Evolutionary conservation across 1,140 invertebrate genomes (phyloP).

Genomic region (Atta texana): DNA sequence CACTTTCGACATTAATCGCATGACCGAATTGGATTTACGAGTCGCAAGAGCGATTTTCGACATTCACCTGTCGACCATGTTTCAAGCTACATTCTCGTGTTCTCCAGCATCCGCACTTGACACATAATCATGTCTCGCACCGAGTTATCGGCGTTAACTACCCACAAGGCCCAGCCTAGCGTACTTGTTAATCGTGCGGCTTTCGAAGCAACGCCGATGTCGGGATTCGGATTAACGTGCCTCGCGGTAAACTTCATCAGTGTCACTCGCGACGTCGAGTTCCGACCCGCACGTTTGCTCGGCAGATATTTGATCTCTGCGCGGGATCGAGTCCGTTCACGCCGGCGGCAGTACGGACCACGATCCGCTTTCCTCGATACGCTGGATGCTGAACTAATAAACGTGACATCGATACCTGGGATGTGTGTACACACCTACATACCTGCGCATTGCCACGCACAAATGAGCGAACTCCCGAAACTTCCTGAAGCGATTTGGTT

Average conservation of each 20-base stretch:
- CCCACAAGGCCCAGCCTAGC: slow-evolving; percentile 20
- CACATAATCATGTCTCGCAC: slow-evolving; percentile 58
- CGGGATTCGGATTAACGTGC: slow-evolving; percentile 64
- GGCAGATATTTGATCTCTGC: slow-evolving; percentile 70
- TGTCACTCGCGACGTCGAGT: slow-evolving; percentile 45
- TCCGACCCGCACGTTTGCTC: slow-evolving; percentile 52
- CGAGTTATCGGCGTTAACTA: slow-evolving; percentile 55
- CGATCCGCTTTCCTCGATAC: background rate
- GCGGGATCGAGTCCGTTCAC: background rate
- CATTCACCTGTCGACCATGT: slow-evolving; percentile 38
- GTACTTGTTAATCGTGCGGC: slow-evolving; percentile 55
- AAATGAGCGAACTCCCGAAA: slow-evolving; percentile 61
- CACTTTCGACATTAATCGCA: slow-evolving; percentile 44
- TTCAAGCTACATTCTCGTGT: slow-evolving; percentile 1
- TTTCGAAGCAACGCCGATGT: slow-evolving; percentile 35
- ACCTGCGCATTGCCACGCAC: slow-evolving; percentile 16
- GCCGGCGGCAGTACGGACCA: background rate
- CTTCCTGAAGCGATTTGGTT: slow-evolving; percentile 43
- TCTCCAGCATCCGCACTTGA: background rate
- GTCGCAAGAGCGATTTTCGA: slow-evolving; percentile 25
- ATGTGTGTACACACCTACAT: slow-evolving; percentile 15
- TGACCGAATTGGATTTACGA: slow-evolving; percentile 41
- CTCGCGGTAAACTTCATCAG: slow-evolving; percentile 70
- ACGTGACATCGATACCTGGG: slow-evolving; percentile 56
- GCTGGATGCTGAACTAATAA: slow-evolving; percentile 68